phyloP scores from a whole-genome alignment of 2,113 vertebrate species.

The Oryzias celebensis region DNA sequence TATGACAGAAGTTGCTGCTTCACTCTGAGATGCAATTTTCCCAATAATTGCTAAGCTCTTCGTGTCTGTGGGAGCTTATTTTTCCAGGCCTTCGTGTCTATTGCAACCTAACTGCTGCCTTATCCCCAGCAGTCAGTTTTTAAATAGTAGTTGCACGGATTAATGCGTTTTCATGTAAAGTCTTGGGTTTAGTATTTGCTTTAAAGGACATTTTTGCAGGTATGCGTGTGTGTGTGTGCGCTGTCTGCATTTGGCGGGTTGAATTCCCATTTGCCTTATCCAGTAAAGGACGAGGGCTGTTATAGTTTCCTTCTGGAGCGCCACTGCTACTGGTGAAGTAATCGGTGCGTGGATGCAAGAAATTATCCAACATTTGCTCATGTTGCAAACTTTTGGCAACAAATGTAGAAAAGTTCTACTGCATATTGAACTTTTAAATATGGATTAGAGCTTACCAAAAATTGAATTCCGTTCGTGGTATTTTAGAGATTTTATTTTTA shows the following conservation, averaged over 20 bases:
- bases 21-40: too few species aligned
- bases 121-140: too few species aligned
- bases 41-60: too few species aligned
- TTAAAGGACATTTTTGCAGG: neutral
- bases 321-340: slow-evolving; percentile 23
- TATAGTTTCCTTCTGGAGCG: slow-evolving; percentile 20
- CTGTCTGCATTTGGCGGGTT: slow-evolving; percentile 23
- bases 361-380: slow-evolving; percentile 31
- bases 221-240: slow-evolving; percentile 1
- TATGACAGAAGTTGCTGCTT: too few species aligned
- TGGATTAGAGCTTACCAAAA: neutral
- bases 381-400: slow-evolving; percentile 33
- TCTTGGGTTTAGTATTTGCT: too few species aligned
- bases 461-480: too few species aligned
- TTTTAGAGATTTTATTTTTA: too few species aligned
- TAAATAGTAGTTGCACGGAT: too few species aligned
- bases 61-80: too few species aligned
- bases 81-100: too few species aligned
- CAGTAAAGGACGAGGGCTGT: slow-evolving; percentile 31
- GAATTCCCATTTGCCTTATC: slow-evolving; percentile 18
- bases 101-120: too few species aligned
- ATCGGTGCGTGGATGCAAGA: slow-evolving; percentile 18
- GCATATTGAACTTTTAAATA: neutral
- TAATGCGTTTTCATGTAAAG: too few species aligned
- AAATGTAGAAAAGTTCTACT: neutral